These are phyloP conservation scores for Tetramorium parvispinum DNA, from an alignment of 1,140 invertebrate genomes.

Conservation along the genomic window DNA sequence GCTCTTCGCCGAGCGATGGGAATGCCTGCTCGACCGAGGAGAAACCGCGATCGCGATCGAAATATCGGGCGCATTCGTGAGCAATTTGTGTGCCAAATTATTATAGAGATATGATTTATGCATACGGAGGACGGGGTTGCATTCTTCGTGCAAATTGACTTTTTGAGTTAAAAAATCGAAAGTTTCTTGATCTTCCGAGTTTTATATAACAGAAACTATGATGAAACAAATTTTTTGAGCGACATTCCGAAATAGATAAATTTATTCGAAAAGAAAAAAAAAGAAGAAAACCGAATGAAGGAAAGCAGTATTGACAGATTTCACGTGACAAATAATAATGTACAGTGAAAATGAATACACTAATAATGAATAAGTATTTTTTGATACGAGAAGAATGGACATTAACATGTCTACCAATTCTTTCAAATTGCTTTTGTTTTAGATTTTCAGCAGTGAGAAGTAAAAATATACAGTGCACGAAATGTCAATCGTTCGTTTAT, in stretches of 20 bases:
- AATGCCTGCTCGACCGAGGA: slow-evolving; percentile 47
- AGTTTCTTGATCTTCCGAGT: background rate
- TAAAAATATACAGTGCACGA: slow-evolving; percentile 4
- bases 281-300: background rate
- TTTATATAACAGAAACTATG: background rate
- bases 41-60: slow-evolving; percentile 43
- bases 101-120: background rate
- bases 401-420: background rate
- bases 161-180: background rate
- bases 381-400: background rate
- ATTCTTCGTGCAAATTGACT: background rate
- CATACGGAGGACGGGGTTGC: background rate
- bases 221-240: background rate
- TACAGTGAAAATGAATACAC: background rate
- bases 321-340: background rate
- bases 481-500: background rate
- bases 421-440: background rate
- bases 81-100: slow-evolving; percentile 22
- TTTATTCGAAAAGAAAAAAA: background rate
- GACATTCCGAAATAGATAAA: background rate
- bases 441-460: background rate
- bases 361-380: background rate
- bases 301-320: background rate
- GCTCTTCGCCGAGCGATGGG: slow-evolving; percentile 49
- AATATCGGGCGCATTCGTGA: slow-evolving; percentile 36